Evolutionary conservation across 2,888 invertebrate species (phyloP).

Genomic region (Empis stercorea): DNA sequence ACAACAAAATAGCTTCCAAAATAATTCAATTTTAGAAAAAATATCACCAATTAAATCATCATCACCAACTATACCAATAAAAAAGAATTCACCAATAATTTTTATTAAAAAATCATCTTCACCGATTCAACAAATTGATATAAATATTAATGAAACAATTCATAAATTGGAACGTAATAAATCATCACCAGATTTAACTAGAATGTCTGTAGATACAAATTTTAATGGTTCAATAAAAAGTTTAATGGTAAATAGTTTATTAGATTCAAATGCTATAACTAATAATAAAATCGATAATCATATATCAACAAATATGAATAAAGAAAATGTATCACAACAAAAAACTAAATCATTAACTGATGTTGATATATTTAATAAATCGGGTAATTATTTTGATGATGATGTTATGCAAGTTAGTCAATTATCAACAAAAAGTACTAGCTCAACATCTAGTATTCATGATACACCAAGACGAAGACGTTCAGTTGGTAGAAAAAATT

Average conservation of each 20-base stretch:
- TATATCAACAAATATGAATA: not conserved
- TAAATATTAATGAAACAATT: not conserved
- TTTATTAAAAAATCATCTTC: not conserved
- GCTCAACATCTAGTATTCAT: slow-evolving; percentile 24
- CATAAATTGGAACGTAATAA: slow-evolving; percentile 3
- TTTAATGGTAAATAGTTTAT: slow-evolving; percentile 15
- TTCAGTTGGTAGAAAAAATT: slow-evolving; percentile 32
- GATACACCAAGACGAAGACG: slow-evolving; percentile 29
- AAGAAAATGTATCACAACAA: slow-evolving; percentile 1
- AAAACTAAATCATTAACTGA: slow-evolving; percentile 3
- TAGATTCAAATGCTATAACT: not conserved
- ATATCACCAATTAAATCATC: not conserved
- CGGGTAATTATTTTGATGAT: slow-evolving; percentile 15
- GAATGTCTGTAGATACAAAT: slow-evolving; percentile 24
- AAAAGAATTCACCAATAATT: not conserved
- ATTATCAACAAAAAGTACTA: slow-evolving; percentile 22
- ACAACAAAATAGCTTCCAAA: not conserved
- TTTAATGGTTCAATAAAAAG: slow-evolving; percentile 25
- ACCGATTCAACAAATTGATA: slow-evolving; percentile 5
- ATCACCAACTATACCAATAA: not conserved
- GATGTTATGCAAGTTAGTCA: slow-evolving; percentile 28
- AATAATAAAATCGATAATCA: not conserved
- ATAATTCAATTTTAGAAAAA: not conserved
- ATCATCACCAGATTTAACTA: slow-evolving; percentile 9
- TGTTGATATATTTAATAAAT: slow-evolving; percentile 3